Evolutionary conservation across 2,797 vertebrate genomes (phyloP).

Genomic region (Lepus townsendii): DNA sequence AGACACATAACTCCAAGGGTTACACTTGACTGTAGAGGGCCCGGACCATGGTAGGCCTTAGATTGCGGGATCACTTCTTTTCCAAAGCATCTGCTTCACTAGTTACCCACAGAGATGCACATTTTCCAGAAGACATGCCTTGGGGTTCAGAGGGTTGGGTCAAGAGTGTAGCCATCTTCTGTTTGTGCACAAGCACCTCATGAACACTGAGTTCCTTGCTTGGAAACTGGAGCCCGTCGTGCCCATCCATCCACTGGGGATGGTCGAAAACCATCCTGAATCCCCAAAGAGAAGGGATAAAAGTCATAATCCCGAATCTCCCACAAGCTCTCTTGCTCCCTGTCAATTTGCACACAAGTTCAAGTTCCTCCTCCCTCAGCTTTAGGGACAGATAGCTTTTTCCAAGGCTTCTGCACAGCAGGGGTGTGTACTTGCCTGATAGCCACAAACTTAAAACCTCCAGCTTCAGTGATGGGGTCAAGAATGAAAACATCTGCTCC

Average conservation of each 20-base stretch:
- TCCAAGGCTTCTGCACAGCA: background rate
- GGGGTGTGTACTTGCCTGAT: background rate
- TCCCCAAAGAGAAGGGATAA: background rate
- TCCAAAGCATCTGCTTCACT: background rate
- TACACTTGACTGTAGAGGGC: background rate
- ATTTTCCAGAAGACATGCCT: background rate
- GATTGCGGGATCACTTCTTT: background rate
- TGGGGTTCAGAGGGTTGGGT: background rate
- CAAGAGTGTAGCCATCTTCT: background rate
- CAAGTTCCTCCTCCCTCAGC: background rate
- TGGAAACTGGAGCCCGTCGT: background rate
- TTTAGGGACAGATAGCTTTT: background rate
- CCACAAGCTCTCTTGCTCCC: background rate
- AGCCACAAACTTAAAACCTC: background rate
- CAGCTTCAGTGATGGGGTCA: background rate
- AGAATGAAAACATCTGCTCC: background rate
- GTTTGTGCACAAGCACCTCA: background rate
- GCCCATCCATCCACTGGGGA: background rate
- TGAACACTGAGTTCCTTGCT: background rate
- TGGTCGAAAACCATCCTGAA: background rate
- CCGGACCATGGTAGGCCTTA: background rate
- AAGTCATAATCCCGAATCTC: background rate
- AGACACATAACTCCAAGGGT: background rate
- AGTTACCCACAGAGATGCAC: background rate
- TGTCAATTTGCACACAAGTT: background rate